Base-by-base conservation (phyloP, 2,888 invertebrate species). In the Spodoptera littoralis region DNA sequence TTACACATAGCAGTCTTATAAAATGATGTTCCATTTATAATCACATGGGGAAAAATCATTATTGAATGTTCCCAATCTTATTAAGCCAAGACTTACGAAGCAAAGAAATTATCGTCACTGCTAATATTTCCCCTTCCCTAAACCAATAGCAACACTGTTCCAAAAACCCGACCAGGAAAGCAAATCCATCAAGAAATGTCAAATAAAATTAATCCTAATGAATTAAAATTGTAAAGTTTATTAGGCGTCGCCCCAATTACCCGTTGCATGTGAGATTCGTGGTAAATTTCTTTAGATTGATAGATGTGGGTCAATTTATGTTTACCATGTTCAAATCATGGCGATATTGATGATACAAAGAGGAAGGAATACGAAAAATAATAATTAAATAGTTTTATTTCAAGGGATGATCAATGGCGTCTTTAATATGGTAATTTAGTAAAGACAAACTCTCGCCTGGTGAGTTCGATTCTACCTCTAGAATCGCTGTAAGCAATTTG, bases 301-400 rank as follows among this genome's bases (percentile, higher is more conserved):
- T 82, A 67, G 80, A 81, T 74, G 60, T 77, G 64, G 83, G 81
- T 76, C 79, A 73, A 62, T 69, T 52, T 50, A 42, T 49, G 36
- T 36, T 36, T 6, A 24, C 11, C 43, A 43, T 18, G 18, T 18
- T 2, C 18, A 18, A 18, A 18, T 44, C n/a, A 43, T 36, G 9
- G 36, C 36, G 13, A 50, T 13, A 36, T 36, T 50, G 11, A 36
- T 36, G 46, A 49, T 27, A 12, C 36, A 8, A 36, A 36, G 36
- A 9, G 30, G 30, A 6, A 4, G 30, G 6, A 4, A 30, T 6
- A 30, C 4, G 8, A 6, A 36, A 36, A 6, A 8, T 6, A 5
- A 9, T 5, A 36, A 6, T 36, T 18, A 1, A 18, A 2, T 18
- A 18, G 18, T 30, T 30, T 30, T 30, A 6, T 30, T 30, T 30